Conservation (phyloP, 2,888 invertebrate species). For the Caenorhabditis sulstoni region DNA sequence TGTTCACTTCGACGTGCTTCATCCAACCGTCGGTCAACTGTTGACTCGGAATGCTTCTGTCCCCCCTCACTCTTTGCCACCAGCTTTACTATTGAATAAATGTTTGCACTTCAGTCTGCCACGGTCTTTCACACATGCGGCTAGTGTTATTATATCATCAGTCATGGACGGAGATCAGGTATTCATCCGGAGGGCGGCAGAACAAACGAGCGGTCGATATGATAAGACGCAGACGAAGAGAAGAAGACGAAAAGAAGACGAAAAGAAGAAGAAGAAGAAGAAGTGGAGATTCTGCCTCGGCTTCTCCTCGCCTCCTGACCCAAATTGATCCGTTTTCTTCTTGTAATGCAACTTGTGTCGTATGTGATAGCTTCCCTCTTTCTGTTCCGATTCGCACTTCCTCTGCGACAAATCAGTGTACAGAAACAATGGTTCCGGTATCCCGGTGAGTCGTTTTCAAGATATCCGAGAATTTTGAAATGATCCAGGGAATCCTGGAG, state of each 20-base stretch:
- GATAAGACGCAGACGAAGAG: slow-evolving; percentile 46
- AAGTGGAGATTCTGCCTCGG: slow-evolving; percentile 17
- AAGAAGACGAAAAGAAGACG: slow-evolving; percentile 3
- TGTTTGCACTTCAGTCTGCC: background rate
- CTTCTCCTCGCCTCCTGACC: slow-evolving; percentile 27
- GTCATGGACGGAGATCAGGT: slow-evolving; percentile 28
- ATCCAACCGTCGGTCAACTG: slow-evolving; percentile 33
- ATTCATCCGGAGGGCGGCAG: slow-evolving; percentile 27
- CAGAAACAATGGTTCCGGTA: slow-evolving; percentile 57
- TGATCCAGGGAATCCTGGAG: slow-evolving; percentile 75
- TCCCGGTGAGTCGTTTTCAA: slow-evolving; percentile 38
- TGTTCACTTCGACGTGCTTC: slow-evolving; percentile 42
- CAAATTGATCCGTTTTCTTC: slow-evolving; percentile 26
- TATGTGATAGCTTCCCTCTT: slow-evolving; percentile 6
- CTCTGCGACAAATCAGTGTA: slow-evolving; percentile 29
- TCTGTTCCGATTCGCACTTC: background rate
- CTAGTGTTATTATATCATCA: background rate
- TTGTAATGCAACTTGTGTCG: slow-evolving; percentile 45
- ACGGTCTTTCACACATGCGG: background rate
- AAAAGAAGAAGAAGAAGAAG: too few relatives aligned
- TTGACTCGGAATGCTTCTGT: too few relatives aligned
- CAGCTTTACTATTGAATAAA: slow-evolving; percentile 1
- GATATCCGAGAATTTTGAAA: background rate
- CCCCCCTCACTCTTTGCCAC: too few relatives aligned
- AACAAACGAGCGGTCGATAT: slow-evolving; percentile 34